Evolutionary conservation across 2,113 vertebrate species (phyloP), one percentile per base, ranked within the genome.

Genomic region (Orientallactaga bullata): DNA sequence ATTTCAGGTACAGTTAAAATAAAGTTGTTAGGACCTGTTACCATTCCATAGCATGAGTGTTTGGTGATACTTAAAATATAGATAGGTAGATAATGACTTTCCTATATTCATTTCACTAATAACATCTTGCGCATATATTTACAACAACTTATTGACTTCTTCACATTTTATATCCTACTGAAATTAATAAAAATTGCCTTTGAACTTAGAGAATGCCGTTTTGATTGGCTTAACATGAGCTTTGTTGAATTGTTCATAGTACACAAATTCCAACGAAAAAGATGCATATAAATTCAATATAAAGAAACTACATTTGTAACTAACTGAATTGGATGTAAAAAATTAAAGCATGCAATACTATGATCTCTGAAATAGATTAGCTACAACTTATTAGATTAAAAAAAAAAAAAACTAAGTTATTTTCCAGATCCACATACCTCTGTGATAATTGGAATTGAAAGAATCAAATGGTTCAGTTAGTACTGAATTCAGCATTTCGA

Each of bases 391-490:
- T 55, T 77, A 32, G 30, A 89, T 32, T 95, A 78, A 96, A 96
- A 90, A 93, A 32, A 97, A 93, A 28, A 97, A 66, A 12, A 92
- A 79, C 87, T 85, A 92, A 26, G 23, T 24, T 80, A 92, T 80
- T 95, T 85, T 87, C 21, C 23, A 73, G 85, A 77, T 21, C 37
- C 6, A 86, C 28, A 39, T 94, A 88, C 74, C 37, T 89, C 69
- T 93, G 73, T 85, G 69, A 89, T 95, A 93, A 94, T 92, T 92
- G 58, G 37, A 47, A 94, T 5, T 77, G 71, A 90, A 60, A 5
- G 55, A 87, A 96, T 95, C 85, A 91, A 94, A 51, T 83, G 91
- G 51, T 94, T 95, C 93, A 63, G 26, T 93, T 91, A 35, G 24
- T 91, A 94, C 11, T 0, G 35, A 93, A 21, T 91, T 95, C 83